Evolutionary conservation across 1,140 invertebrate genomes (phyloP).

Genomic region (Drosophila suzukii): DNA sequence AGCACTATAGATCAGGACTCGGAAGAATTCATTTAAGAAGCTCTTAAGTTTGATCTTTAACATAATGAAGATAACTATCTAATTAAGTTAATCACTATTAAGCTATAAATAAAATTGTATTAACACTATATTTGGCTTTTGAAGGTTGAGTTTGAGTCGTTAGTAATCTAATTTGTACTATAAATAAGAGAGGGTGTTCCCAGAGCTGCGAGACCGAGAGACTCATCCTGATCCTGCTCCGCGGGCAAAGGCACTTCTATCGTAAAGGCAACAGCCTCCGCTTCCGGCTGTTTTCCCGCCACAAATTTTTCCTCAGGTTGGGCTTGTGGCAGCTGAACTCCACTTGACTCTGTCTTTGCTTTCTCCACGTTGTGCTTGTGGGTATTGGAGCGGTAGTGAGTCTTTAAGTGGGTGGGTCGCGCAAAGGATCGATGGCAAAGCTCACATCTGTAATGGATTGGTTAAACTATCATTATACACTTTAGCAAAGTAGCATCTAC

Average conservation of each 20-base stretch:
- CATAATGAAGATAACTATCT: neutral
- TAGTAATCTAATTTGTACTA: conserved; percentile 27
- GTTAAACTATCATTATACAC: neutral
- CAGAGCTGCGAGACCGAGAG: conserved; percentile 17
- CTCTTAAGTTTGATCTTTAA: neutral
- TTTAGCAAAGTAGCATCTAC: neutral
- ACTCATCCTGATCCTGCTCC: conserved; percentile 17
- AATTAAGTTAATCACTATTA: neutral
- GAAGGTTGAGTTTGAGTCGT: conserved; percentile 3
- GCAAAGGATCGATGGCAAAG: conserved; percentile 64
- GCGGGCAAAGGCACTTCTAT: conserved; percentile 40
- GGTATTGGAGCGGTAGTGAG: conserved; percentile 67
- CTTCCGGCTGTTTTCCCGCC: neutral
- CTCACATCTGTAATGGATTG: conserved; percentile 48
- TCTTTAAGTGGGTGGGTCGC: conserved; percentile 62
- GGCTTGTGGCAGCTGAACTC: neutral
- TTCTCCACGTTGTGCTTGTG: conserved; percentile 70
- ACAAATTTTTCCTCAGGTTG: conserved; percentile 1
- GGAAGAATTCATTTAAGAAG: neutral
- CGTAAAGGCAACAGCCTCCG: conserved; percentile 6
- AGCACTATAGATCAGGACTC: neutral
- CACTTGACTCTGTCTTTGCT: conserved; percentile 18
- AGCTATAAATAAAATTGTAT: neutral
- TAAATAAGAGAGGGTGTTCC: conserved; percentile 20
- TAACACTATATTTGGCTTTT: conserved; percentile 22